Evolutionary conservation across 2,113 vertebrate genomes (phyloP).

Genomic region (Gnathonemus echidnorhynchus): DNA sequence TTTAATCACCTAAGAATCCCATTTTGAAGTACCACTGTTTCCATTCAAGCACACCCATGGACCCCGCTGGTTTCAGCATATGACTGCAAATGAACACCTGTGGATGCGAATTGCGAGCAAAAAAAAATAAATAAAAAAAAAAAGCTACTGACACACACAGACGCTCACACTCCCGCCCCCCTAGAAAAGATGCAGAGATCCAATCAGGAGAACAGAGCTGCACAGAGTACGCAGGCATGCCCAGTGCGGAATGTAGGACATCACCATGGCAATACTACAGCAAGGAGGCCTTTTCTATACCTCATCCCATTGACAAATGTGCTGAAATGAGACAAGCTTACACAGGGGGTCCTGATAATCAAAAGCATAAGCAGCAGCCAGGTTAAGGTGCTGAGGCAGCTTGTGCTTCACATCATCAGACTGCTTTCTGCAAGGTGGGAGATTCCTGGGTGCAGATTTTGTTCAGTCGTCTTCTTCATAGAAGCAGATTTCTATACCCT

Average conservation of each 20-base stretch:
- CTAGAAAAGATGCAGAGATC: neutral
- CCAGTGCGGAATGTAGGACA: slow-evolving; percentile 54
- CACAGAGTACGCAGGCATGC: slow-evolving; percentile 29
- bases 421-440: neutral
- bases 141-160: neutral
- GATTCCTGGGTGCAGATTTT: neutral
- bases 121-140: neutral
- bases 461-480: neutral
- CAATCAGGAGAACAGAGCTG: slow-evolving; percentile 16
- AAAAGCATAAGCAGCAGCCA: neutral
- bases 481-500: neutral
- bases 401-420: neutral
- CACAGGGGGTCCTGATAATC: neutral
- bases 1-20: neutral
- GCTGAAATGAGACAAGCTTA: slow-evolving; percentile 25
- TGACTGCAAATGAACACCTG: neutral
- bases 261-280: slow-evolving; percentile 55
- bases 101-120: neutral
- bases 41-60: neutral
- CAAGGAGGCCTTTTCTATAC: slow-evolving; percentile 35
- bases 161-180: neutral
- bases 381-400: neutral
- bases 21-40: neutral
- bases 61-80: neutral
- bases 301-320: slow-evolving; percentile 39